phyloP scores from a whole-genome alignment of 1,140 invertebrate species.

The Musca vetustissima region DNA sequence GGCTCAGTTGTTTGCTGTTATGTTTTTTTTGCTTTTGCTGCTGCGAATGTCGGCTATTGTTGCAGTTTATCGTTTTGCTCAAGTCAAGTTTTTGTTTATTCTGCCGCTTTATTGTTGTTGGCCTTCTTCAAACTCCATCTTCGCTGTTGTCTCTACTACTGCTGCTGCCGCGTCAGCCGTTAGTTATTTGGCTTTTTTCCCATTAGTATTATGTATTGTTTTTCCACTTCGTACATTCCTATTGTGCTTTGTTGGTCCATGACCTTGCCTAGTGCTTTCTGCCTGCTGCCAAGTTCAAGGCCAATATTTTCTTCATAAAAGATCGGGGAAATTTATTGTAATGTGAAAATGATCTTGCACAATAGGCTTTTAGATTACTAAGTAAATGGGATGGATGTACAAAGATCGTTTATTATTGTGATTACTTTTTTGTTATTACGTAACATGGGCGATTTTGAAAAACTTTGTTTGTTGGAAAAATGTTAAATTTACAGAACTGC shows the following conservation, averaged over 20 bases:
- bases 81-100: constrained; percentile 3
- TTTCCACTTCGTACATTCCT: neutral
- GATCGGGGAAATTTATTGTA: too few species aligned
- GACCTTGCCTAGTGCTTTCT: constrained; percentile 33
- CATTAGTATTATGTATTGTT: constrained; percentile 16
- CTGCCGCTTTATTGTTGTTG: neutral
- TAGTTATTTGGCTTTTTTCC: neutral
- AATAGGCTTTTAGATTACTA: too few species aligned
- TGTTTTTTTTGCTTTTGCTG: too few species aligned
- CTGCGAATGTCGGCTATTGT: neutral
- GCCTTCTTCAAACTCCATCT: constrained; percentile 4
- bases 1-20: constrained; percentile 3
- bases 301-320: constrained; percentile 25
- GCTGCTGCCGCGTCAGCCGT: neutral
- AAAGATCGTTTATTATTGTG: too few species aligned
- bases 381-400: too few species aligned
- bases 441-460: too few species aligned
- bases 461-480: too few species aligned
- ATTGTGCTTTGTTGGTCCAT: constrained; percentile 24
- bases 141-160: neutral
- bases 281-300: constrained; percentile 37
- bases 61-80: too few species aligned
- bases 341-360: too few species aligned
- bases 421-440: too few species aligned
- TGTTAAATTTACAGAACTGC: too few species aligned